These are phyloP conservation scores for Acinonyx jubatus DNA, from an alignment of 2,113 vertebrate species.

Conservation along the genomic window DNA sequence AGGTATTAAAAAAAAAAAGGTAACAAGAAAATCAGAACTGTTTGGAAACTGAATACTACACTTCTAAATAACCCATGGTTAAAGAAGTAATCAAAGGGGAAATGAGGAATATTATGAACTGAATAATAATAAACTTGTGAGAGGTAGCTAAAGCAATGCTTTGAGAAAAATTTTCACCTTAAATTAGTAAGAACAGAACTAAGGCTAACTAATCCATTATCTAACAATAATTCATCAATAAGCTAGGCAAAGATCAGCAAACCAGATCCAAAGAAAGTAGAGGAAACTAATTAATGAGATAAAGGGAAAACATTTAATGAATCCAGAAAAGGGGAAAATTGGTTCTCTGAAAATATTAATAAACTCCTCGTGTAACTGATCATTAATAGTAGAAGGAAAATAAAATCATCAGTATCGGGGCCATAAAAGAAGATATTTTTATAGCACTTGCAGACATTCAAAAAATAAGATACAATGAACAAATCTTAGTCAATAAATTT, in stretches of 20 bases:
- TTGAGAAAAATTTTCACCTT: neutral
- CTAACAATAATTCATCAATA: neutral
- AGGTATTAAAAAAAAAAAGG: neutral
- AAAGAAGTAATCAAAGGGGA: neutral
- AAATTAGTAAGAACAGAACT: neutral
- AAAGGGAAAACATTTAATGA: neutral
- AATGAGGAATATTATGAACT: neutral
- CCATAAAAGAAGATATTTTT: neutral
- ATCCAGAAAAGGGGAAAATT: neutral
- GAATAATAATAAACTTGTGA: neutral
- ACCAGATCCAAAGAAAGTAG: neutral
- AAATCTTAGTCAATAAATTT: neutral
- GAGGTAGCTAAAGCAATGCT: neutral
- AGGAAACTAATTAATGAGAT: neutral
- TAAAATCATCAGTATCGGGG: neutral
- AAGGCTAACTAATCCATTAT: neutral
- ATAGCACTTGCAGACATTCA: neutral
- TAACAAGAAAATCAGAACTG: neutral
- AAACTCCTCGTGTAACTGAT: neutral
- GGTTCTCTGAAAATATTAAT: neutral
- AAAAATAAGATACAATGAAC: neutral
- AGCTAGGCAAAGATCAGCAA: neutral
- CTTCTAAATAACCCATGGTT: neutral
- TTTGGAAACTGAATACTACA: neutral
- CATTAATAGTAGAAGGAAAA: constrained; percentile 5